phyloP scores from a whole-genome alignment of 2,113 vertebrate species.

The Rhea pennata region DNA sequence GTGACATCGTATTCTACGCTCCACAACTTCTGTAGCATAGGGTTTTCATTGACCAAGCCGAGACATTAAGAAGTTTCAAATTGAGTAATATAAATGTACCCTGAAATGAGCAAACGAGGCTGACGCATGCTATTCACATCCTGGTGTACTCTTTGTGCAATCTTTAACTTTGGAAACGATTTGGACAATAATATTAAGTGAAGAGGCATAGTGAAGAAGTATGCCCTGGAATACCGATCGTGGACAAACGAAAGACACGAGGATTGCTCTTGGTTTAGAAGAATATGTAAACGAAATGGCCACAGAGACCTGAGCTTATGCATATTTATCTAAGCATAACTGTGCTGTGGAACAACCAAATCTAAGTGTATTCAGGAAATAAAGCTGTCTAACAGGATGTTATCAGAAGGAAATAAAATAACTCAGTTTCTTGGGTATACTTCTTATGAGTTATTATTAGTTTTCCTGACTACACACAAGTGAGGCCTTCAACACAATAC shows the following conservation, averaged over 20 bases:
- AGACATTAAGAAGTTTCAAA: neutral
- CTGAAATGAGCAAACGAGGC: neutral
- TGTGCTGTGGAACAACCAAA: neutral
- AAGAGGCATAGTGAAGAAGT: neutral
- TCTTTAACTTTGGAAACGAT: neutral
- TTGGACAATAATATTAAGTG: accelerated
- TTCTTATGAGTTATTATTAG: neutral
- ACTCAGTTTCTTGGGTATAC: neutral
- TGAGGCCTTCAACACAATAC: neutral
- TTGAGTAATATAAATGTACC: neutral
- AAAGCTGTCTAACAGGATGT: neutral
- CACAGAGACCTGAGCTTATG: neutral
- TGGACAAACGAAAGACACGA: neutral
- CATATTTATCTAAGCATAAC: neutral
- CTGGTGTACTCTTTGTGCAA: neutral
- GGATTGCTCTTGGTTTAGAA: neutral
- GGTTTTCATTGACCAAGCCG: neutral
- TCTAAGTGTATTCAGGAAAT: neutral
- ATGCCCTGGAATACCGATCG: neutral
- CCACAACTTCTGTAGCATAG: neutral
- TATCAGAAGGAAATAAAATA: constrained; percentile 28
- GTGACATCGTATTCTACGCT: neutral
- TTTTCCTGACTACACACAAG: neutral
- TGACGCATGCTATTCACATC: neutral
- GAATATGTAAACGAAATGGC: neutral